Evolutionary conservation across 2,113 vertebrate species (phyloP), one percentile per base, ranked within the genome.

Genomic region (Tupaia chinensis): DNA sequence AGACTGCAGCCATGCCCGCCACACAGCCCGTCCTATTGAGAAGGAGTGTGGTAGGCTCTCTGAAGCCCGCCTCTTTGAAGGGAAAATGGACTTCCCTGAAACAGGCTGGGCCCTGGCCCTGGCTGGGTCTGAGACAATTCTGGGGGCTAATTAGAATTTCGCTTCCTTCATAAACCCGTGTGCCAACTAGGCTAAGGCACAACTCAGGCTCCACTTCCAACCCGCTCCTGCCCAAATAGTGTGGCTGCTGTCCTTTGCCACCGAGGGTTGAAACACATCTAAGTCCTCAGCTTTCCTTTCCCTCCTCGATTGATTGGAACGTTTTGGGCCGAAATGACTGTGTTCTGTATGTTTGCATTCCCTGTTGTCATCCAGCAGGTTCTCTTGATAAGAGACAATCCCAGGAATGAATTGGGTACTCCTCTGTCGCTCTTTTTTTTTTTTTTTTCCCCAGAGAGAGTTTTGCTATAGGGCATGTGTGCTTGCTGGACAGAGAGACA

Each of bases 381-480:
- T 87, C 87, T 82, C 82, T 91, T 65, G 72, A 9, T 65, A 86
- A 86, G 72, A 61, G 63, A 95, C 23, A 29, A 88, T 73, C 95
- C 87, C 22, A 32, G 81, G 85, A 78, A 85, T 5, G 19, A 70
- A 79, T 63, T 80, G 63, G 66, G n/a, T 63, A 44, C 73, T 74
- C 32, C 17, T 9, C 6, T 15, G 27, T 87, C 65, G 22, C n/a
- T 66, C 76, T 94, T 95, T 83, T 89, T 58, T 44, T 44, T 44
- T 44, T 44, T 44, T 44, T 44, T 44, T 44, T 44, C 44, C 44
- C 44, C 3, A 44, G 44, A 44, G 44, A 44, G 44, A 44, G 44
- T 44, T 44, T 44, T 44, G 44, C 44, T 44, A 44, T 44, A 44
- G 44, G 44, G 44, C 44, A 44, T 44, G 44, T 44, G 44, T 44